Conservation (phyloP, 2,113 vertebrate species). For the Picathartes gymnocephalus region DNA sequence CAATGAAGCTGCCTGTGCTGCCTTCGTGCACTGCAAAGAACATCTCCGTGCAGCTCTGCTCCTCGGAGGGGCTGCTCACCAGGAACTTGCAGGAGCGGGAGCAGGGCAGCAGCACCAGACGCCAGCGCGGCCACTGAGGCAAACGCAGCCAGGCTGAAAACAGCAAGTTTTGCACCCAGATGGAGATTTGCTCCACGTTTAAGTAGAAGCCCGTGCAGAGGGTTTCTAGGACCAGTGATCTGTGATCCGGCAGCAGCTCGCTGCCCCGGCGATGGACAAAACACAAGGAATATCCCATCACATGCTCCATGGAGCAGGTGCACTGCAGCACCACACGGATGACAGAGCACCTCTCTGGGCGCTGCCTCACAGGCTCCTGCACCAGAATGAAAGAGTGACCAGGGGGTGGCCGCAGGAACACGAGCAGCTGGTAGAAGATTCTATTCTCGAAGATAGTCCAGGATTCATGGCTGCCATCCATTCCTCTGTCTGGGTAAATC, state of each 20-base stretch:
- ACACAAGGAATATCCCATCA: background rate
- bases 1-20: background rate
- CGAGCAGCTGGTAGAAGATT: background rate
- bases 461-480: background rate
- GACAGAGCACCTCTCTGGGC: background rate
- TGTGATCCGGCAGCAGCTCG: fast-evolving
- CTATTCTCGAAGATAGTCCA: background rate
- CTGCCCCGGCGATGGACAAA: background rate
- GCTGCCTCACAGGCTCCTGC: background rate
- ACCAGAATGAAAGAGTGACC: background rate
- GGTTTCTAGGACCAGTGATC: background rate
- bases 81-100: background rate
- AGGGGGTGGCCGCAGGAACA: background rate
- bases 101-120: background rate
- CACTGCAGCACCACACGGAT: background rate
- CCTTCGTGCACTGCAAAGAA: background rate
- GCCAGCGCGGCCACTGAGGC: background rate
- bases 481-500: background rate
- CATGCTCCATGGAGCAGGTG: fast-evolving
- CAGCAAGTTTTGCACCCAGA: background rate
- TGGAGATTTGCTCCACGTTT: background rate
- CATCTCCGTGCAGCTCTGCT: background rate
- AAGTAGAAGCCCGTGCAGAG: background rate
- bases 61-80: background rate
- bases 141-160: background rate